Conservation (phyloP, 2,113 vertebrate genomes). For the Zosterops japonicus region DNA sequence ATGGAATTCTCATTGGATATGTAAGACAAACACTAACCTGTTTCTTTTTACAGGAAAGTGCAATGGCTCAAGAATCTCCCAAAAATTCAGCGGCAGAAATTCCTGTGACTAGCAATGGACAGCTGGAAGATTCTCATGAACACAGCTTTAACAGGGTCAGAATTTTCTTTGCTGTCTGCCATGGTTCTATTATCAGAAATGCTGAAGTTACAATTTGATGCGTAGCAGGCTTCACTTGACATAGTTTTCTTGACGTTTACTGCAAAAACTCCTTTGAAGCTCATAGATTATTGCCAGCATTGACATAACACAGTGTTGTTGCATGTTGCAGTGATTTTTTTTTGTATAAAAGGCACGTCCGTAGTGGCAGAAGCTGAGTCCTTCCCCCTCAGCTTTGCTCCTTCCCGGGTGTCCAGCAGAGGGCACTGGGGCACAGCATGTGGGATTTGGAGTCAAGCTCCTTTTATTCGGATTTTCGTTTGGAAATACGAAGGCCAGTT, state of each 20-base stretch:
- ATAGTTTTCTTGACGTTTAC: not conserved
- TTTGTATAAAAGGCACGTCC: not conserved
- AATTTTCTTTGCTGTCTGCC: not conserved
- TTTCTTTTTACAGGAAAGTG: constrained; percentile 69
- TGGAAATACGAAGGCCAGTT: not conserved
- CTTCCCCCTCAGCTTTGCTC: not conserved
- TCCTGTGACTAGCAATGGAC: constrained; percentile 93
- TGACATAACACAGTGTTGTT: not conserved
- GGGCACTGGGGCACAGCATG: constrained; percentile 5
- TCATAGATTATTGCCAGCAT: not conserved
- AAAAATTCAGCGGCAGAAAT: constrained; percentile 94
- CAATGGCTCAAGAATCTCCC: constrained; percentile 88
- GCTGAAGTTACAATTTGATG: not conserved
- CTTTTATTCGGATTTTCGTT: not conserved
- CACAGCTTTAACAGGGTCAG: constrained; percentile 85
- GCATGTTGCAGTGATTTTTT: not conserved
- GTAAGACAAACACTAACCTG: not conserved
- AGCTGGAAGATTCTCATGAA: constrained; percentile 83
- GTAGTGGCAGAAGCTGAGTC: accelerated
- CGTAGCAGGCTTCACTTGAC: not conserved
- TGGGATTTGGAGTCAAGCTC: not conserved
- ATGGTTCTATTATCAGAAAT: not conserved
- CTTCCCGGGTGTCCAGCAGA: constrained; percentile 35
- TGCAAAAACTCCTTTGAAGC: not conserved
- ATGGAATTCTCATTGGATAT: not conserved